A percentile compares a stretch with the other conserved stretches of the same genome.
These are phyloP conservation scores for Sebastes glaucus DNA, from an alignment of 2,797 vertebrate species.

Conservation along the genomic window DNA sequence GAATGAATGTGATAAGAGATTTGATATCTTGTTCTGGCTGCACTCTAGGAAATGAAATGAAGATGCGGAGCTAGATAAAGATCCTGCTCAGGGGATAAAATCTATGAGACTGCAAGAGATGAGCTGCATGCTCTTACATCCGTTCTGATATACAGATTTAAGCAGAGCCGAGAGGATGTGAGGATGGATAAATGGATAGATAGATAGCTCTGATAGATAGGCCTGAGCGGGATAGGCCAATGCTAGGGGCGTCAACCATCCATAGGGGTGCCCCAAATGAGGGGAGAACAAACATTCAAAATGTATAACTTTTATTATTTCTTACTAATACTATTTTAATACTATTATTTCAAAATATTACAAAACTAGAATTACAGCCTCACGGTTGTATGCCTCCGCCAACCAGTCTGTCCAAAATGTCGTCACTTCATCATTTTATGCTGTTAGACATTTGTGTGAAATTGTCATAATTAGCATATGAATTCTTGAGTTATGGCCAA, in stretches of 20 bases:
- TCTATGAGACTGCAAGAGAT: not conserved
- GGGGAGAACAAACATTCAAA: not conserved
- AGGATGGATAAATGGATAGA: too few species aligned
- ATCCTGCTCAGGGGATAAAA: slow-evolving; percentile 2
- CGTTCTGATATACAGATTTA: not conserved
- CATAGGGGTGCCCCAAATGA: not conserved
- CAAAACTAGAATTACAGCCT: too few species aligned
- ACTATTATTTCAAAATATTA: too few species aligned
- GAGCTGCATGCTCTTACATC: not conserved
- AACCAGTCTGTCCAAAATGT: too few species aligned
- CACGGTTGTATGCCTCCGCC: too few species aligned
- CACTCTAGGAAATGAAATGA: slow-evolving; percentile 40
- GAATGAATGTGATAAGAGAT: slow-evolving; percentile 23
- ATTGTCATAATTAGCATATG: too few species aligned
- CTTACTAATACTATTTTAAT: not conserved
- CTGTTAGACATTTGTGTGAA: too few species aligned
- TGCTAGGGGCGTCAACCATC: not conserved
- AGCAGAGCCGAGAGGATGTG: not conserved
- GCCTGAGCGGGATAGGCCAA: not conserved
- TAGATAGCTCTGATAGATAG: too few species aligned
- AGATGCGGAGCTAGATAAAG: slow-evolving; percentile 2
- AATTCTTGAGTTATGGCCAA: too few species aligned
- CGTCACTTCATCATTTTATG: too few species aligned
- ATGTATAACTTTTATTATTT: not conserved
- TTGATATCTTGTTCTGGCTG: slow-evolving; percentile 26